These are phyloP conservation scores for Sebastes hubbsi DNA, from an alignment of 2,797 vertebrate species.

Conservation along the genomic window DNA sequence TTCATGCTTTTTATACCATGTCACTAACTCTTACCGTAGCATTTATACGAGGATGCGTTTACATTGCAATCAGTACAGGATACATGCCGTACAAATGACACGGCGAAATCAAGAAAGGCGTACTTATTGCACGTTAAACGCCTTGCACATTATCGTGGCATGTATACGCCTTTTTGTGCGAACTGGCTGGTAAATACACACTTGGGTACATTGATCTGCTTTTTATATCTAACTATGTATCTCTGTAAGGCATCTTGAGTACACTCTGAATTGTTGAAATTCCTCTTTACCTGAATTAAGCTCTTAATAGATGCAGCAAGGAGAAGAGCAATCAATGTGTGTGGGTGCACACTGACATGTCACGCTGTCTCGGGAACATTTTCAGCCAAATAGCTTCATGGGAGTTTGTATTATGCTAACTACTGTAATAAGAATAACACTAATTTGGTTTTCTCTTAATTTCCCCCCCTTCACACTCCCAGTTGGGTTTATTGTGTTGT, in stretches of 20 bases:
- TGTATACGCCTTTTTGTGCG: too few species aligned
- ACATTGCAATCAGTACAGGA: too few species aligned
- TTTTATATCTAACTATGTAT: not conserved
- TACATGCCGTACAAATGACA: too few species aligned
- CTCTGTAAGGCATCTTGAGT: not conserved
- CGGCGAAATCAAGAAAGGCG: too few species aligned
- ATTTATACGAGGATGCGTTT: too few species aligned
- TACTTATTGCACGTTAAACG: too few species aligned
- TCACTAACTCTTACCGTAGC: too few species aligned
- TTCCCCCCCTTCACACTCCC: constrained; percentile 16
- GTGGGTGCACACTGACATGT: not conserved
- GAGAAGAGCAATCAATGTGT: not conserved
- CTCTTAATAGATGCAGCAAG: not conserved
- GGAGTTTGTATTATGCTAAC: constrained; percentile 12
- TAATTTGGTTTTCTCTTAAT: constrained; percentile 17
- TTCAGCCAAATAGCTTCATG: constrained; percentile 13
- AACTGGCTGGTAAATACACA: not conserved
- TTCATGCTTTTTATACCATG: too few species aligned
- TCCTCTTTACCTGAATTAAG: not conserved
- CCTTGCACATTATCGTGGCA: too few species aligned
- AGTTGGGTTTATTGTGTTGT: constrained; percentile 19
- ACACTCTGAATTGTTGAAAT: not conserved
- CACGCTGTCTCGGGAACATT: not conserved
- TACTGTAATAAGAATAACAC: constrained; percentile 21
- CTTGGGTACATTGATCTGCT: not conserved